These are phyloP conservation scores for Andrena minutula DNA, from an alignment of 2,888 invertebrate genomes.

Conservation along the genomic window DNA sequence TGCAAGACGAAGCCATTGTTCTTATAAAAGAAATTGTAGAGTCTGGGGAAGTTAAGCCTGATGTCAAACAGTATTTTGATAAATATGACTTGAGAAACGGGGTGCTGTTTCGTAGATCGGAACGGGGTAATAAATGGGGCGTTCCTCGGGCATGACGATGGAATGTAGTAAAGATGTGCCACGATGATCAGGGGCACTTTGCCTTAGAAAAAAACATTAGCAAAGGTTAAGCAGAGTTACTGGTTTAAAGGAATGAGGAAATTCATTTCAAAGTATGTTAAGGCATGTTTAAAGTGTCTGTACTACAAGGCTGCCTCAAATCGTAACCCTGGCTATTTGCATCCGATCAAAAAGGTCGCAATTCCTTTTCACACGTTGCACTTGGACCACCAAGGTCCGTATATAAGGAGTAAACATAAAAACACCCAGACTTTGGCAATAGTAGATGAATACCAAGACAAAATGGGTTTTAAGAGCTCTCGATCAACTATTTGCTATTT, in stretches of 20 bases:
- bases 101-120: not conserved
- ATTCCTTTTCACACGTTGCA: not conserved
- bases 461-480: too few relatives aligned
- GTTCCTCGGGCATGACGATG: constrained; percentile 10
- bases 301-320: not conserved
- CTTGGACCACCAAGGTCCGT: not conserved
- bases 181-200: constrained; percentile 18
- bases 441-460: not conserved
- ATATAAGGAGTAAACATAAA: not conserved
- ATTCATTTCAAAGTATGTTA: not conserved
- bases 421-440: not conserved
- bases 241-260: not conserved
- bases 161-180: not conserved
- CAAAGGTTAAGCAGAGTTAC: not conserved
- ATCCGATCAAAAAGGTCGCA: not conserved
- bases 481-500: too few relatives aligned
- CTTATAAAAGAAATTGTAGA: not conserved
- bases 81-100: not conserved
- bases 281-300: not conserved
- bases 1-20: not conserved
- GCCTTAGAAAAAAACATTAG: constrained; percentile 2
- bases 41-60: constrained; percentile 17
- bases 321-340: not conserved
- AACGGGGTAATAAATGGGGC: not conserved
- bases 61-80: constrained; percentile 11